Conservation (phyloP, 1,140 invertebrate species). For the Drosophila baimaii region DNA sequence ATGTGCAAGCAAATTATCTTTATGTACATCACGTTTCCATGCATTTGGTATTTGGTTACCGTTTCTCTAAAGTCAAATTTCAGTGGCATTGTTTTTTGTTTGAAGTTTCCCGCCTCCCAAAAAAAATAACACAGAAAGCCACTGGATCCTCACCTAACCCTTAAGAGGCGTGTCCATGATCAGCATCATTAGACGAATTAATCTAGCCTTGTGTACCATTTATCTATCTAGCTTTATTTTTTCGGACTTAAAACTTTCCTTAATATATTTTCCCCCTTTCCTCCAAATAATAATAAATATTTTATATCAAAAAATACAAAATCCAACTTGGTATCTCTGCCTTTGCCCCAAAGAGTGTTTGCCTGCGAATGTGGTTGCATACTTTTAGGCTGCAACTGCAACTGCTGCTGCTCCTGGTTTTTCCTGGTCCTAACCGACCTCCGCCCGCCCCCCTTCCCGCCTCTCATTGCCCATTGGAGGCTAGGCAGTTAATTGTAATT, state of each 20-base stretch:
- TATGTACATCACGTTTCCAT: too few relatives aligned
- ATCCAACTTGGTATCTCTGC: constrained; percentile 11
- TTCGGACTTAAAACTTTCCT: neutral
- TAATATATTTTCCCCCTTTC: neutral
- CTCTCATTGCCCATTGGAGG: constrained; percentile 15
- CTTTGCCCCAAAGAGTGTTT: neutral
- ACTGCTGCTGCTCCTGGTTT: constrained; percentile 36
- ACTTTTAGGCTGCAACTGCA: constrained; percentile 56
- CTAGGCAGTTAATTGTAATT: constrained; percentile 77
- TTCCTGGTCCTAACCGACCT: constrained; percentile 9
- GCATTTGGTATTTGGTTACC: too few relatives aligned
- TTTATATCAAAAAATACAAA: neutral
- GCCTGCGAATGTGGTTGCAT: constrained; percentile 44
- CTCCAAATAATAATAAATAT: neutral
- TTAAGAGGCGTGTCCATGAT: too few relatives aligned
- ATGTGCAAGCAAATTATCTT: too few relatives aligned
- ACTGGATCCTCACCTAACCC: too few relatives aligned
- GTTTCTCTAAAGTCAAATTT: too few relatives aligned
- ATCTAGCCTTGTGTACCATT: neutral
- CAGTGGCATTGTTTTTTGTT: too few relatives aligned
- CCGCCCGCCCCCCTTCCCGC: neutral
- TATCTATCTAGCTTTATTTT: neutral
- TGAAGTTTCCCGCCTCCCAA: too few relatives aligned
- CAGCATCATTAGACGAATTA: too few relatives aligned
- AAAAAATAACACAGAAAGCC: too few relatives aligned